phyloP scores from a whole-genome alignment of 2,797 vertebrate genomes.

The Gymnoscopelus microlampas region DNA sequence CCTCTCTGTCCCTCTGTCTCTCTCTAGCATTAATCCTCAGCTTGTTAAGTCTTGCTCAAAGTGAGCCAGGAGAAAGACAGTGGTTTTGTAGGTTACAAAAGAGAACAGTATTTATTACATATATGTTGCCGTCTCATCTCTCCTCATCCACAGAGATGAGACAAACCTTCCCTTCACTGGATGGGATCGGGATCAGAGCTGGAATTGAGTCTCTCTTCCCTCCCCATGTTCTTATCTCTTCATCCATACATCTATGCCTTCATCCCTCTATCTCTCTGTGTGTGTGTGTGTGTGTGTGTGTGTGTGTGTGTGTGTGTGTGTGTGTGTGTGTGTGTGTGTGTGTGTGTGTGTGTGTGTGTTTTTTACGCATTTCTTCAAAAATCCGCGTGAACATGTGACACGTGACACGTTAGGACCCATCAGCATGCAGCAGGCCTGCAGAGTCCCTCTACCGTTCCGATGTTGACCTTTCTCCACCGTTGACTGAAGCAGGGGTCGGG shows the following conservation, averaged over 20 bases:
- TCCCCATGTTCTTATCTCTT: slow-evolving; percentile 27
- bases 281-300: slow-evolving; percentile 13
- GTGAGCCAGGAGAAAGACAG: slow-evolving; percentile 28
- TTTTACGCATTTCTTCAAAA: neutral
- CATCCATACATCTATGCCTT: neutral
- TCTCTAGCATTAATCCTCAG: slow-evolving; percentile 22
- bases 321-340: too few relatives aligned
- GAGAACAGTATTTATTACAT: slow-evolving; percentile 1
- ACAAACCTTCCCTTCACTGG: slow-evolving; percentile 8
- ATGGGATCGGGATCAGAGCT: slow-evolving; percentile 45
- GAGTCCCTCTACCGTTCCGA: slow-evolving; percentile 12
- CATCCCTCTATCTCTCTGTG: slow-evolving; percentile 1
- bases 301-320: neutral
- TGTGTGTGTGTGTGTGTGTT: slow-evolving; percentile 7
- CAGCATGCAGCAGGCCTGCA: slow-evolving; percentile 46
- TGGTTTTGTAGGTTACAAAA: slow-evolving; percentile 32
- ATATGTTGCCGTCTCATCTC: neutral
- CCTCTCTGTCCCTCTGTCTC: slow-evolving; percentile 1
- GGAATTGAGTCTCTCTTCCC: slow-evolving; percentile 23
- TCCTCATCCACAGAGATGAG: slow-evolving; percentile 8
- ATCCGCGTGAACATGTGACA: slow-evolving; percentile 13
- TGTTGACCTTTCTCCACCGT: slow-evolving; percentile 36
- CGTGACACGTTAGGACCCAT: slow-evolving; percentile 20
- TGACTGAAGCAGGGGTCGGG: slow-evolving; percentile 28
- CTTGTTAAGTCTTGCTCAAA: slow-evolving; percentile 4